A percentile compares a stretch with the other conserved stretches of the same genome.
Conservation (phyloP, 2,113 vertebrate genomes). For the Eudorcas thomsonii region DNA sequence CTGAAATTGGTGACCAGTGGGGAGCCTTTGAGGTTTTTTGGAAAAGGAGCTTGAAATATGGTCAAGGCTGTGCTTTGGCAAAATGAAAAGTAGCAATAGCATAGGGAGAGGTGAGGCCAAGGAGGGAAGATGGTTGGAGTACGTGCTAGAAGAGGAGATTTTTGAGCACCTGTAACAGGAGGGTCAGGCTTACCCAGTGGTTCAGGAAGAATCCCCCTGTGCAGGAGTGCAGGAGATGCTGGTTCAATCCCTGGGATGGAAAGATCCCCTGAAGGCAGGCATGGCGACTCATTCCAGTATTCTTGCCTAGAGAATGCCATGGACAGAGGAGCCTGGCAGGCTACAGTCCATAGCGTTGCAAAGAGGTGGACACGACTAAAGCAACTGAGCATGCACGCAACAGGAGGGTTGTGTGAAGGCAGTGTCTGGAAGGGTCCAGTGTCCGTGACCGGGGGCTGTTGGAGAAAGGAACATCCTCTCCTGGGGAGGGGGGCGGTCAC, state of each 20-base stretch:
- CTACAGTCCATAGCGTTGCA: accelerated
- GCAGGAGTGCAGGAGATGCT: neutral
- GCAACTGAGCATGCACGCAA: neutral
- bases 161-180: neutral
- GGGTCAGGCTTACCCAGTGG: neutral
- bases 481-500: neutral
- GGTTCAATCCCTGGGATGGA: neutral
- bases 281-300: neutral
- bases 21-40: neutral
- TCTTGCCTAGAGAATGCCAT: neutral
- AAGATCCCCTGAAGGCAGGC: neutral
- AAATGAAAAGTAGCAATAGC: accelerated
- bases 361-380: neutral
- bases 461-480: neutral
- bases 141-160: neutral
- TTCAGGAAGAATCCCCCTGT: neutral
- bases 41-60: neutral
- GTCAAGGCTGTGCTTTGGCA: neutral
- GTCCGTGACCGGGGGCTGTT: accelerated
- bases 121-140: neutral
- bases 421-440: accelerated
- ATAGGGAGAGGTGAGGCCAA: neutral
- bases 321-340: neutral
- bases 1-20: neutral
- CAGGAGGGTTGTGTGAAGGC: neutral